Base-by-base conservation (phyloP, 2,113 vertebrate genomes). In the Gopherus flavomarginatus region DNA sequence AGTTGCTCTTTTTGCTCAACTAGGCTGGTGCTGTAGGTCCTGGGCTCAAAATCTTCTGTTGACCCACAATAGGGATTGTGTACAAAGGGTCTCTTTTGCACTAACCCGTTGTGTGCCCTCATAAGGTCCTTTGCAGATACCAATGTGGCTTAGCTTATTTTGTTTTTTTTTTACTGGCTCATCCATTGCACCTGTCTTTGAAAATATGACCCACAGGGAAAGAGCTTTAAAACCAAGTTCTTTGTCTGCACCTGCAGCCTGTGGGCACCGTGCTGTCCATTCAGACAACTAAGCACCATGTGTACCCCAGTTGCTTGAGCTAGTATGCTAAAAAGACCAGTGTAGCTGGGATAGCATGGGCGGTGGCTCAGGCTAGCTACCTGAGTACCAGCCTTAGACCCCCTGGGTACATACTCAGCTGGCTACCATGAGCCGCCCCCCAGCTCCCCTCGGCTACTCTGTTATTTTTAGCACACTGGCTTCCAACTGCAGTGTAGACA, bases 11-110 rank as follows among this genome's bases (percentile, higher is more conserved):
- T 69, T 22, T 0, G 5, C 78, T 95, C 90, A 91, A 95, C 95
- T 84, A 87, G 90, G 72, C 65, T 1, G 13, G 56, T 85, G 5
- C 3, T 94, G 95, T 27, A 97, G 92, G 90, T 95, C 93, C 62
- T 14, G 53, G 87, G 93, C 93, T 96, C 94, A 96, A 90, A 94
- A 88, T 89, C 96, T 91, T 78, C 86, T 94, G 96, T 96, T 94
- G 91, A 81, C 89, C 62, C 2, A 12, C 2, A 1, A 29, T 27
- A 38, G 0, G 38, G 92, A 85, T 96, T 96, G 81, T 92, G 72
- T 35, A 83, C 87, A 88, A 94, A 97, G n/a, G 17, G 90, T 92
- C 88, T 72, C 78, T 8, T 16, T 42, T 14, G 57, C 84, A 86
- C 1, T 14, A 0, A 29, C 44, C 85, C 93, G 78, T 84, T 65